Evolutionary conservation across 2,113 vertebrate genomes (phyloP), one percentile per base, ranked within the genome.

Genomic region (Prochilodus magdalenae): DNA sequence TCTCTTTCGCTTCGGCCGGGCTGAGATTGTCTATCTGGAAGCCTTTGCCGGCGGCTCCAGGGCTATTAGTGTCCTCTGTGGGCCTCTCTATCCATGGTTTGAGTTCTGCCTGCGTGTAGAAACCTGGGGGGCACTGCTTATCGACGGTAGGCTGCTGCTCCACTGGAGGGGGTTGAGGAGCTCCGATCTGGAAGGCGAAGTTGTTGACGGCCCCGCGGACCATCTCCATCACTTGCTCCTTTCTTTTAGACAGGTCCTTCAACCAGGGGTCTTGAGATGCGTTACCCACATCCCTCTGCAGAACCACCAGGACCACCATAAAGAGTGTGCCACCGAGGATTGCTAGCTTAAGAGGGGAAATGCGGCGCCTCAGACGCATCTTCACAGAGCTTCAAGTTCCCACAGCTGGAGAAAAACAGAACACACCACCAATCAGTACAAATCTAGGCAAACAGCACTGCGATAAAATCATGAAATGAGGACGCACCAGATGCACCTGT

Each of bases 161-260:
- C 0, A 80, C 60, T 0, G 81, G 27, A 6, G 73, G 93, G 0
- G 83, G 93, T 30, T 94, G 89, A 0, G 97, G 96, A 0, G 96
- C 95, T 0, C 93, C 36, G 24, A 99, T 99, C 92, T 99, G 97
- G 87, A 98, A 94, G 20, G 88, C 93, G 0, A 99, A 90, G 90
- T 99, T 98, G 89, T 98, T 94, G 62, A 97, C 92, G 0, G 96
- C 97, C 0, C 94, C 96, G 24, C 95, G 87, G 86, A 99, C 96
- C 83, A 98, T 93, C 20, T 91, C 94, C 3, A 99, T 86, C 83
- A 99, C 86, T 4, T 94, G 94, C 36, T 93, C 96, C 88, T 94
- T 95, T 84, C 91, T 94, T 53, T 86, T 89, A 24, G 95, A 95
- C 27, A 98, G 94, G 66, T 97, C 96, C 80, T 93, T 92, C 51